Conservation (phyloP, 2,113 vertebrate genomes). For the Regulus satrapa region DNA sequence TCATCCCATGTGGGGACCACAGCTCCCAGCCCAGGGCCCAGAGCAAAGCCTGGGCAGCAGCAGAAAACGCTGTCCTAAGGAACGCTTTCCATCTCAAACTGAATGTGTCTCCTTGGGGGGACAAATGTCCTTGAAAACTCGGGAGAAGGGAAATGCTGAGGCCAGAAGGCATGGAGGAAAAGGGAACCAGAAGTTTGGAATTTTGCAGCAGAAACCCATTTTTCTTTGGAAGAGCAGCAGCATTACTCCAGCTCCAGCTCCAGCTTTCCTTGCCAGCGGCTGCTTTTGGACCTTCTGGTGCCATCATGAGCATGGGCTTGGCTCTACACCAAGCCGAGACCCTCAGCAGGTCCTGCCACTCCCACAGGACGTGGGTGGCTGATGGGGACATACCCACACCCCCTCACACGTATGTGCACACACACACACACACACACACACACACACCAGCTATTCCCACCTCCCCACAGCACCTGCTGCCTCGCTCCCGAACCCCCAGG, state of each 20-base stretch:
- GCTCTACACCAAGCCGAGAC: fast-evolving
- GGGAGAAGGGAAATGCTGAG: not conserved
- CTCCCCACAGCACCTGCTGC: not conserved
- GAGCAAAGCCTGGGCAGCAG: not conserved
- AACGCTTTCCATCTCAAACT: not conserved
- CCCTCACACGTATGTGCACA: fast-evolving
- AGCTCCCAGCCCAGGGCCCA: not conserved
- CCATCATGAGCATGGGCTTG: fast-evolving
- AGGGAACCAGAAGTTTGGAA: not conserved
- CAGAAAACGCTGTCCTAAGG: not conserved
- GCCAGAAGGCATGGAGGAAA: fast-evolving
- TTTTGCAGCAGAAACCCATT: not conserved
- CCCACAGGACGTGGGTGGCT: fast-evolving
- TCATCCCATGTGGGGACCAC: fast-evolving
- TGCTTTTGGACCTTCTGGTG: not conserved
- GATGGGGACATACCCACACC: not conserved
- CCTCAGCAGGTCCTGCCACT: not conserved
- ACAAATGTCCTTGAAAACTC: not conserved
- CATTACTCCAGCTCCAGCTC: not conserved
- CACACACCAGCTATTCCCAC: not conserved
- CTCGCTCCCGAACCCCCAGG: not conserved
- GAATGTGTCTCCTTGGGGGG: not conserved
- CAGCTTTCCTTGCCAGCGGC: not conserved
- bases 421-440: not conserved
- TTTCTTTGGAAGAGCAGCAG: not conserved